A percentile compares a stretch with the other conserved stretches of the same genome.
phyloP scores from a whole-genome alignment of 2,888 invertebrate genomes.

The Lochmaea crataegi region DNA sequence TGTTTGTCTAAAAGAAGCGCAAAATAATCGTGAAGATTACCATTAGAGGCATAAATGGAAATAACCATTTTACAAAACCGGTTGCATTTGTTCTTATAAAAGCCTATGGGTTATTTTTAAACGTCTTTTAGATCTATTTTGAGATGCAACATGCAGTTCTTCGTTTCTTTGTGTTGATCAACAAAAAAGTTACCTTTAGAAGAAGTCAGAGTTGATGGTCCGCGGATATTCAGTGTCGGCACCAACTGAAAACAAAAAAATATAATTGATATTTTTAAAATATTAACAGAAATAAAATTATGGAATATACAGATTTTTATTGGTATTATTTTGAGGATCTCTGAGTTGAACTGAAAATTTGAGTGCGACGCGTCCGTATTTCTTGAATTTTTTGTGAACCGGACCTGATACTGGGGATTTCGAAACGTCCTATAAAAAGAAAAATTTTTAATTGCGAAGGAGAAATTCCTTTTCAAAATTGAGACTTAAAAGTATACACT shows the following conservation, averaged over 20 bases:
- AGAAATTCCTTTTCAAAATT: no score
- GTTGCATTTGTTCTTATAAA: conserved; percentile 23
- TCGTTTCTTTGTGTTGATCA: conserved; percentile 10
- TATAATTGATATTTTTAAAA: background rate
- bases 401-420: no score
- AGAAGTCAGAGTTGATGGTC: conserved; percentile 11
- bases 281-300: no score
- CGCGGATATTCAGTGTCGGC: conserved; percentile 1
- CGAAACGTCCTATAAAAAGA: no score
- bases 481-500: no score
- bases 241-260: background rate
- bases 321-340: no score
- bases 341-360: no score
- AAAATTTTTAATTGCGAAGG: no score
- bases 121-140: conserved; percentile 25
- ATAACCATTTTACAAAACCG: conserved; percentile 33
- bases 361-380: no score
- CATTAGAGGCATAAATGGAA: conserved; percentile 33
- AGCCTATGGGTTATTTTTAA: conserved; percentile 32
- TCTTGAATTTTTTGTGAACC: no score
- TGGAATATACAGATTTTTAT: no score
- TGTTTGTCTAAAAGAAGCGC: conserved; percentile 29
- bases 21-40: conserved; percentile 28
- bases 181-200: conserved; percentile 7
- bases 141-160: conserved; percentile 22